A percentile compares a stretch with the other conserved stretches of the same genome.
Evolutionary conservation across 2,888 invertebrate genomes (phyloP).

Genomic region (Tipula helvola): DNA sequence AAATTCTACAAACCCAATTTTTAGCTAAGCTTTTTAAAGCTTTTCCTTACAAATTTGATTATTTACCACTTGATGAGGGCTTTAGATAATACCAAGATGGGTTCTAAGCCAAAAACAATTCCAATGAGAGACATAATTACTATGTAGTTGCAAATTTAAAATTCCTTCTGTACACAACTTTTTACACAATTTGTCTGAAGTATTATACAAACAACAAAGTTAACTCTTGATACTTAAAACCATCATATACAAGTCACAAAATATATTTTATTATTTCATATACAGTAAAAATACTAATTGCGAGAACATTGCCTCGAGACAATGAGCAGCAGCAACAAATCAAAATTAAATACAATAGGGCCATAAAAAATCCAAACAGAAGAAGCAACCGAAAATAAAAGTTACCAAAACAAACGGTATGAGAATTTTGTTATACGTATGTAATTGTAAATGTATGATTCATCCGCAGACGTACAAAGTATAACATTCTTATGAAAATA

Average conservation of each 20-base stretch:
- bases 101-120: no score
- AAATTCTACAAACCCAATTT: no score
- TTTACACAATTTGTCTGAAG: not conserved
- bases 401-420: not conserved
- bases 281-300: not conserved
- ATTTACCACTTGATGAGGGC: no score
- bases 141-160: no score
- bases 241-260: not conserved
- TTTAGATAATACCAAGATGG: no score
- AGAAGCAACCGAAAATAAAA: not conserved
- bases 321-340: not conserved
- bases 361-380: not conserved
- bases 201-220: not conserved
- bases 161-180: no score
- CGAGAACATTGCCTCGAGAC: not conserved
- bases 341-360: not conserved
- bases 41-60: no score
- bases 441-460: not conserved
- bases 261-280: not conserved
- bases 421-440: not conserved
- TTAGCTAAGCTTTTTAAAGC: no score
- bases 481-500: not conserved
- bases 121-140: no score
- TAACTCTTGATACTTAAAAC: not conserved
- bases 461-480: not conserved